Conservation (phyloP, 1,140 invertebrate species). For the Eupeodes corollae region DNA sequence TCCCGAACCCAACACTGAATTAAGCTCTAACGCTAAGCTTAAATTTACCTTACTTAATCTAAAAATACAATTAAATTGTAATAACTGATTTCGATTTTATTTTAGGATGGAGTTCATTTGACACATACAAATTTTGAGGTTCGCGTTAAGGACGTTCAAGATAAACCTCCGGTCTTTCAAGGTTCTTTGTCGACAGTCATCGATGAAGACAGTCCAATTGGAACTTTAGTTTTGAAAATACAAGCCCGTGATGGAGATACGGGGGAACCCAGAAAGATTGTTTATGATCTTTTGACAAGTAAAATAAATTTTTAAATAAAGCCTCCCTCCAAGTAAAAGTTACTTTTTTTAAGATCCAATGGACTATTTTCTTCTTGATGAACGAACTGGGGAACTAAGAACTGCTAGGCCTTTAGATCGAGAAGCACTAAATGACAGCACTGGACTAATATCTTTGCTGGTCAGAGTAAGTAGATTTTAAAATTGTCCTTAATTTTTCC, state of each 20-base stretch:
- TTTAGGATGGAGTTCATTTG: constrained; percentile 65
- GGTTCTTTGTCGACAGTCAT: constrained; percentile 68
- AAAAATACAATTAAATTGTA: too few relatives aligned
- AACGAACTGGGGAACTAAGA: constrained; percentile 62
- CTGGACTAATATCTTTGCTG: constrained; percentile 61
- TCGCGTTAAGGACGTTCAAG: constrained; percentile 69
- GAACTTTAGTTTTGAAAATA: constrained; percentile 66
- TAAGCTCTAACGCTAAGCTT: too few relatives aligned
- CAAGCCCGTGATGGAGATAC: constrained; percentile 73
- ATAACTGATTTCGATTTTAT: neutral
- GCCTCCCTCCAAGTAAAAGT: neutral
- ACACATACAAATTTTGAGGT: constrained; percentile 62
- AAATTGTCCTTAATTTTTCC: neutral
- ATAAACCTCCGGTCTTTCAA: constrained; percentile 69
- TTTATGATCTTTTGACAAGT: constrained; percentile 72
- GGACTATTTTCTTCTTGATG: constrained; percentile 74
- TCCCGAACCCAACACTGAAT: too few relatives aligned
- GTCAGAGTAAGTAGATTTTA: constrained; percentile 44
- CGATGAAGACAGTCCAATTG: constrained; percentile 72
- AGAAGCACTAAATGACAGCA: constrained; percentile 65
- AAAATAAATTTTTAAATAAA: constrained; percentile 31
- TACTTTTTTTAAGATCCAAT: constrained; percentile 57
- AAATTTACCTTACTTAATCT: too few relatives aligned
- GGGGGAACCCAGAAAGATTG: constrained; percentile 62
- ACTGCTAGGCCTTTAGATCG: constrained; percentile 75